Evolutionary conservation across 2,888 invertebrate genomes (phyloP).

Genomic region (Tachina lurida): DNA sequence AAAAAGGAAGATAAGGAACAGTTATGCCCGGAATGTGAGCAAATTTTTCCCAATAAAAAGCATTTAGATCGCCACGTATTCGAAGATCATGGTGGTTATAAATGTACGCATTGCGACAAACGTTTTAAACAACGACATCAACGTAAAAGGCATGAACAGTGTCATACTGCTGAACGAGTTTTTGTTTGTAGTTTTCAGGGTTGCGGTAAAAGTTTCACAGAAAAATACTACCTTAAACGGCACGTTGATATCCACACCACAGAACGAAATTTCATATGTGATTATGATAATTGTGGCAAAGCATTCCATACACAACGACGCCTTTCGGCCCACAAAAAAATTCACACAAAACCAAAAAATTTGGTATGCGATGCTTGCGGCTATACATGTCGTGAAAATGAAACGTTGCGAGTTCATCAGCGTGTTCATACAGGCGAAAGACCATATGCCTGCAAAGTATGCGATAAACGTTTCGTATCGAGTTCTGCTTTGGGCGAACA

Average conservation of each 20-base stretch:
- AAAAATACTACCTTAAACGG: constrained; percentile 74
- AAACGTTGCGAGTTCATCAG: constrained; percentile 77
- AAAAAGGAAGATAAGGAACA: constrained; percentile 64
- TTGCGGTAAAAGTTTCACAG: constrained; percentile 77
- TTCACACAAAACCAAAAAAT: constrained; percentile 76
- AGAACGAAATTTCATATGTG: constrained; percentile 75
- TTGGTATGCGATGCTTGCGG: constrained; percentile 43
- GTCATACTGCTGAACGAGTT: constrained; percentile 75
- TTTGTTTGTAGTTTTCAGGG: constrained; percentile 76
- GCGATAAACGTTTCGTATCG: constrained; percentile 72
- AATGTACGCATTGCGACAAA: constrained; percentile 74
- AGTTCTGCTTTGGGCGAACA: constrained; percentile 73
- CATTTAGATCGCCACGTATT: constrained; percentile 59
- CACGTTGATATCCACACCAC: constrained; percentile 76
- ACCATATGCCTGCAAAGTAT: constrained; percentile 75
- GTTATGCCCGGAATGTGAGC: constrained; percentile 62
- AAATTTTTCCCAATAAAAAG: constrained; percentile 62
- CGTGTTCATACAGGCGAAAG: constrained; percentile 79
- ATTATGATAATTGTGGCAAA: constrained; percentile 76
- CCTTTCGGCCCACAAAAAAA: constrained; percentile 75
- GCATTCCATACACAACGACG: constrained; percentile 76
- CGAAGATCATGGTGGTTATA: constrained; percentile 64
- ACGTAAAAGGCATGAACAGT: constrained; percentile 76
- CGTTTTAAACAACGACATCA: constrained; percentile 77
- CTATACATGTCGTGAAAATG: constrained; percentile 74